Percentiles rank a stretch among this genome's conserved stretches.
Conservation (phyloP, 30 jellyfish, hydroid and myxozoan genomes). For the Catostylus mosaicus region DNA sequence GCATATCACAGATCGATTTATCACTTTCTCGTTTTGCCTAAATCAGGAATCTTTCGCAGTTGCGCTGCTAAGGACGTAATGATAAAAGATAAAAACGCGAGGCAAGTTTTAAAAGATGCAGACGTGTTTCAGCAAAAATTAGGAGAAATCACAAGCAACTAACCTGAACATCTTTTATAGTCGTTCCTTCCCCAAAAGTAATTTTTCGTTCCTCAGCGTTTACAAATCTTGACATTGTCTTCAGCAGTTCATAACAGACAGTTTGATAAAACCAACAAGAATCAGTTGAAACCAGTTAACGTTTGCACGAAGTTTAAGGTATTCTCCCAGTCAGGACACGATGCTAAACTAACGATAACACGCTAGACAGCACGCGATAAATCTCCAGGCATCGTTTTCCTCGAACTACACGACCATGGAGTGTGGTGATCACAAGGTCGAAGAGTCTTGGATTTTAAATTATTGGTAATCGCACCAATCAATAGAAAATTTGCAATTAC, state of each 20-base stretch:
- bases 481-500: constrained; percentile 17
- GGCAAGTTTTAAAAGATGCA: neutral
- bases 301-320: too few relatives aligned
- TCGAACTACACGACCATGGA: too few relatives aligned
- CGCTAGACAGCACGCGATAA: too few relatives aligned
- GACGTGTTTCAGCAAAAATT: neutral
- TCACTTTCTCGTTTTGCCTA: too few relatives aligned
- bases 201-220: constrained; percentile 66
- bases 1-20: too few relatives aligned
- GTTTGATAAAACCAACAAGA: neutral
- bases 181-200: constrained; percentile 77
- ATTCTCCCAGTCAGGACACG: too few relatives aligned
- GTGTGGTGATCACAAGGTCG: constrained; percentile 7
- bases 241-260: neutral
- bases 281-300: neutral
- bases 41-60: too few relatives aligned
- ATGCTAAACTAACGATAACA: too few relatives aligned
- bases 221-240: constrained; percentile 47
- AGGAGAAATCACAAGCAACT: constrained; percentile 14
- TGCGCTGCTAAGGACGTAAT: neutral
- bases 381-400: too few relatives aligned
- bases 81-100: neutral
- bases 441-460: constrained; percentile 6
- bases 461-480: constrained; percentile 23
- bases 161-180: constrained; percentile 74